Conservation (phyloP, 2,113 vertebrate genomes). For the Cinclus mexicanus region DNA sequence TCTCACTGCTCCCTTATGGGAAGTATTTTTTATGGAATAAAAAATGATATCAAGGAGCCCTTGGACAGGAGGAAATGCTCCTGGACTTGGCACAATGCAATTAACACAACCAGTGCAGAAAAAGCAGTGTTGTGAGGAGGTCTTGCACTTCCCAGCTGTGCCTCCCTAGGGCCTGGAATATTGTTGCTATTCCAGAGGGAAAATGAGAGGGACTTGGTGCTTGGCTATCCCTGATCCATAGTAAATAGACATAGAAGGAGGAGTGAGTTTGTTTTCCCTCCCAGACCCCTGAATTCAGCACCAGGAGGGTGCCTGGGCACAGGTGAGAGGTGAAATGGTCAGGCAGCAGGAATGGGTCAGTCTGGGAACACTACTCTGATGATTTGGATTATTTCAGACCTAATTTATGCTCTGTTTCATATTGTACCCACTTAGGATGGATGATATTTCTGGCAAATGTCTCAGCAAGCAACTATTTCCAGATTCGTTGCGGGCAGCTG, state of each 20-base stretch:
- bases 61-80: neutral
- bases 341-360: neutral
- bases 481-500: neutral
- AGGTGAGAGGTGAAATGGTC: neutral
- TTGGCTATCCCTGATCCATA: neutral
- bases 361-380: neutral
- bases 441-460: slow-evolving; percentile 49
- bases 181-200: neutral
- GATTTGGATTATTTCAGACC: neutral
- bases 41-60: neutral
- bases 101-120: rapidly evolving
- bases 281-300: neutral
- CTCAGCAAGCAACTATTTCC: slow-evolving; percentile 34
- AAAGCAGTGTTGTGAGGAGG: rapidly evolving
- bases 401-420: slow-evolving; percentile 26
- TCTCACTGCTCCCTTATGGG: neutral
- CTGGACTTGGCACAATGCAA: neutral
- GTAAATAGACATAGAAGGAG: neutral
- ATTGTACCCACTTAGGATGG: neutral
- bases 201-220: neutral
- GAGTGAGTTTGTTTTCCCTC: neutral
- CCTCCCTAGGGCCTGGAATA: neutral
- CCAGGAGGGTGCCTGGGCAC: neutral
- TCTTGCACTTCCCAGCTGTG: neutral
- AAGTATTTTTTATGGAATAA: neutral